Conservation (phyloP, 2,888 invertebrate species). For the Ichneumoninae sp. region DNA sequence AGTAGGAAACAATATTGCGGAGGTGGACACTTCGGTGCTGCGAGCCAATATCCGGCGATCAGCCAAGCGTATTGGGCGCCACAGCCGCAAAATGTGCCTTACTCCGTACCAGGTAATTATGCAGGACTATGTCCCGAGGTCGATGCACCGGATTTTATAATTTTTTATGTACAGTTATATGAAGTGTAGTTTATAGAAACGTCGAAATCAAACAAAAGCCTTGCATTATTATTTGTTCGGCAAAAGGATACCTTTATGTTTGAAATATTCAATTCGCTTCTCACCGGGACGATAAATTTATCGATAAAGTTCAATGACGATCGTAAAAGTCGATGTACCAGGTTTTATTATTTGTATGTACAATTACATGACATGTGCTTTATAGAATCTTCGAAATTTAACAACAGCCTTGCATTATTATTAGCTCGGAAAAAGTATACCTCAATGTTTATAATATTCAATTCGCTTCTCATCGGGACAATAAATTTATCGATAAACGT, state of each 20-base stretch:
- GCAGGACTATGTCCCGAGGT: constrained; percentile 2
- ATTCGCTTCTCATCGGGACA: not conserved
- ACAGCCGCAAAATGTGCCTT: constrained; percentile 91
- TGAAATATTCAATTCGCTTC: not conserved
- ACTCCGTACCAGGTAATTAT: constrained; percentile 92
- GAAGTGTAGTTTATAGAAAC: not conserved
- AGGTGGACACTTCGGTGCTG: constrained; percentile 76
- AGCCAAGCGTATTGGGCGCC: constrained; percentile 94
- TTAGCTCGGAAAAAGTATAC: not conserved
- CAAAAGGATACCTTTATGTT: not conserved
- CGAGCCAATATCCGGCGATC: constrained; percentile 90
- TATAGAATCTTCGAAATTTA: not conserved
- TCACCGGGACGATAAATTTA: not conserved
- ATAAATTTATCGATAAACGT: not conserved
- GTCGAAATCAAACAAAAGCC: not conserved
- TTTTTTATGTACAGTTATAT: not conserved
- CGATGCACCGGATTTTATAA: not conserved
- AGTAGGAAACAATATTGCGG: constrained; percentile 81
- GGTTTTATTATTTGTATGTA: not conserved
- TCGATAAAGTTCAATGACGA: not conserved
- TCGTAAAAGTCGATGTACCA: not conserved
- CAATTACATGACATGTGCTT: not conserved
- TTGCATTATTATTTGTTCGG: not conserved
- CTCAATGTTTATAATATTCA: not conserved
- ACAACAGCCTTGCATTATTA: not conserved